Percentiles rank a stretch among this genome's conserved stretches.
Conservation (phyloP, 2,797 vertebrate species). For the Etheostoma nigrum region DNA sequence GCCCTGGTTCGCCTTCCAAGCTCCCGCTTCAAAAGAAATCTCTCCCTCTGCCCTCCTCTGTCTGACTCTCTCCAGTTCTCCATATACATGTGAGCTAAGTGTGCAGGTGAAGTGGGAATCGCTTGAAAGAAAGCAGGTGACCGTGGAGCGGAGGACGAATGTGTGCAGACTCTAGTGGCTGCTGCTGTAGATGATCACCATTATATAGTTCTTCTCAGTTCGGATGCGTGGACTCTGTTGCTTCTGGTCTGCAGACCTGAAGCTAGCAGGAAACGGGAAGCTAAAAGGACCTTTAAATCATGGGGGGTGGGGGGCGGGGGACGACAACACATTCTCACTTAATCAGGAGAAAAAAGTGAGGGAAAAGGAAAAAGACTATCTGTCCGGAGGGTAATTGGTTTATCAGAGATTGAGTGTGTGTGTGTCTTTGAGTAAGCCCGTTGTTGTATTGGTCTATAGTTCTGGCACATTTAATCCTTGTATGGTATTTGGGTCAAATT, state of each 20-base stretch:
- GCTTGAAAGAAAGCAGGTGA: slow-evolving; percentile 14
- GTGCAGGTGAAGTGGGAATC: slow-evolving; percentile 41
- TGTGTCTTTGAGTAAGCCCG: too few relatives aligned
- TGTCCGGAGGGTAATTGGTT: too few relatives aligned
- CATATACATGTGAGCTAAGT: slow-evolving; percentile 24
- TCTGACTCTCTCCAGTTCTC: slow-evolving; percentile 3
- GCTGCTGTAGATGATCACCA: slow-evolving; percentile 32
- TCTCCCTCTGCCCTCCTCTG: background rate
- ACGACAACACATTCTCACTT: too few relatives aligned
- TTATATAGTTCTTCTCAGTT: slow-evolving; percentile 16
- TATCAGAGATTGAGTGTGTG: too few relatives aligned
- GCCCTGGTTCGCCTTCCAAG: slow-evolving; percentile 34
- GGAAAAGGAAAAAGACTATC: too few relatives aligned
- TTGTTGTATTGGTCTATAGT: too few relatives aligned
- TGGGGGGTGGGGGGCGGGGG: too few relatives aligned
- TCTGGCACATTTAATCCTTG: too few relatives aligned
- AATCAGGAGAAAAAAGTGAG: too few relatives aligned
- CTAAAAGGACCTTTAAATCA: background rate
- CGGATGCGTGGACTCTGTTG: slow-evolving; percentile 27
- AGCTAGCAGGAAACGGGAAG: slow-evolving; percentile 4
- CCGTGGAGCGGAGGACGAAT: slow-evolving; percentile 12
- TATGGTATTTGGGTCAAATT: too few relatives aligned
- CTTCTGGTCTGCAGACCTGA: slow-evolving; percentile 1
- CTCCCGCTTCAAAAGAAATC: slow-evolving; percentile 31
- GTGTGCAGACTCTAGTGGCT: slow-evolving; percentile 27